A percentile compares a stretch with the other conserved stretches of the same genome.
Evolutionary conservation across 2,113 vertebrate species (phyloP).

Genomic region (Semicossyphus pulcher): DNA sequence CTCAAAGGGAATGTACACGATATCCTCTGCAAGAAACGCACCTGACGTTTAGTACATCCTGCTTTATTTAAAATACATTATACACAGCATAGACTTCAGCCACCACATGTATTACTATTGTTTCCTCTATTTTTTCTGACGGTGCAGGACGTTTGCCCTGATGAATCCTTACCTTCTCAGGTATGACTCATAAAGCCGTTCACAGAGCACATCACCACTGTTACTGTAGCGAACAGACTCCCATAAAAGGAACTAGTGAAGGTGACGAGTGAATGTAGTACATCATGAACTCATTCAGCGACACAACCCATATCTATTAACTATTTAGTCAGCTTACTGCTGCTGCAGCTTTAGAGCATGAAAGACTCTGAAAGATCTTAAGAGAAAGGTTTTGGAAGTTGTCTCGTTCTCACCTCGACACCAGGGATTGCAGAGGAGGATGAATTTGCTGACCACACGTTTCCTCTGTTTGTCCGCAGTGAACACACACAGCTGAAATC

Average conservation of each 20-base stretch:
- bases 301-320: not conserved
- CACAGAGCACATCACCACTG: not conserved
- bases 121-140: not conserved
- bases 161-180: not conserved
- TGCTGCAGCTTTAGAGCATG: no score
- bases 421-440: constrained; percentile 84
- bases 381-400: no score
- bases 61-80: no score
- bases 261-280: not conserved
- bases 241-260: not conserved
- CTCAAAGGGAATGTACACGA: constrained; percentile 76
- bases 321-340: no score
- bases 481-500: constrained; percentile 56
- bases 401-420: constrained; percentile 68
- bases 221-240: not conserved
- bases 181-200: not conserved
- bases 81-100: no score
- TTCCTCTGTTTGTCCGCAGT: not conserved
- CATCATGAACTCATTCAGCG: not conserved
- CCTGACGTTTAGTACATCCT: not conserved
- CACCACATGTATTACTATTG: no score
- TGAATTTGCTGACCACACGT: constrained; percentile 43
- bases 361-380: no score
- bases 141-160: not conserved
- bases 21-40: constrained; percentile 70